Conservation (phyloP, 2,113 vertebrate species). For the Lepisosteus oculatus region DNA sequence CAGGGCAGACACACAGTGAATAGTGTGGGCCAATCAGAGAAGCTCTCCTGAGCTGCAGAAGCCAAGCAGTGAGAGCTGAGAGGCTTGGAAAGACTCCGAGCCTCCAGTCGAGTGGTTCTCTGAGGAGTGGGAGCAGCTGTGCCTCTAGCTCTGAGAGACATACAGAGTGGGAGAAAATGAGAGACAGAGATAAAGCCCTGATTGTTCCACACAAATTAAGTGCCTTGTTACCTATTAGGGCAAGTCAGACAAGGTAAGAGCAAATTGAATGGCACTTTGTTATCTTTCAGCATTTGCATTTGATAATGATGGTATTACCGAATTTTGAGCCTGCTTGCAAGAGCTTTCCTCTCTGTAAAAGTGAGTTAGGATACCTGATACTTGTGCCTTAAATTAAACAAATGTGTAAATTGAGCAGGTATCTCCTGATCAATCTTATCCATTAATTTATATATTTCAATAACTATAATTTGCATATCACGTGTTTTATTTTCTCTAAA, state of each 20-base stretch:
- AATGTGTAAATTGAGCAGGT: neutral
- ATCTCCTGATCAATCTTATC: neutral
- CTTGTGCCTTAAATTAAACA: neutral
- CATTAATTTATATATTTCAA: neutral
- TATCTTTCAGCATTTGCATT: constrained; percentile 31
- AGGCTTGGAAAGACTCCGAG: constrained; percentile 47
- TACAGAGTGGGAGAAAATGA: constrained; percentile 6
- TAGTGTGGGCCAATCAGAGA: constrained; percentile 58
- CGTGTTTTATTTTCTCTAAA: too few species aligned
- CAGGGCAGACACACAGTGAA: constrained; percentile 35
- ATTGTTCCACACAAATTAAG: constrained; percentile 52
- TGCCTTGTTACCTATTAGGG: constrained; percentile 67
- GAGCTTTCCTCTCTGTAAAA: neutral
- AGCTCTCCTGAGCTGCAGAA: constrained; percentile 62
- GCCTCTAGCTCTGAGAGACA: constrained; percentile 36
- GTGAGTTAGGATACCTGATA: neutral
- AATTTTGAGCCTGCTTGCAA: neutral
- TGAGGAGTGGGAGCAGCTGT: constrained; percentile 54
- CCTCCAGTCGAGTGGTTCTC: constrained; percentile 46
- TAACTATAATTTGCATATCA: too few species aligned
- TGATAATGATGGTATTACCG: neutral
- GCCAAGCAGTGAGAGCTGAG: constrained; percentile 38
- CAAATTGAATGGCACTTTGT: constrained; percentile 44
- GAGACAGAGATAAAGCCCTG: constrained; percentile 37
- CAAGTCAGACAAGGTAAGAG: constrained; percentile 71